phyloP scores from a whole-genome alignment of 1,140 invertebrate species.

The Augochlora pura region DNA sequence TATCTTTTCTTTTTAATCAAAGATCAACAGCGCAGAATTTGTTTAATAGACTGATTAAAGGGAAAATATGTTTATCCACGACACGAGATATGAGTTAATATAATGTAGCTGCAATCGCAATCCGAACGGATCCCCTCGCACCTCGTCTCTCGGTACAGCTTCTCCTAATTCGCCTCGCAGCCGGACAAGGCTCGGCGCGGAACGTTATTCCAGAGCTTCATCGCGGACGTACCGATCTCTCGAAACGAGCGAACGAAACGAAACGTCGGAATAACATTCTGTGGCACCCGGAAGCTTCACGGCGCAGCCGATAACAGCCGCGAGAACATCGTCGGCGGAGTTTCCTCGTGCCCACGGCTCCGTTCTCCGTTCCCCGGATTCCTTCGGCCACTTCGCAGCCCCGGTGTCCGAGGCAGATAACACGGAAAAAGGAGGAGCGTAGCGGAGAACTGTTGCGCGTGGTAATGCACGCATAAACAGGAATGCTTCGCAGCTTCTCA shows the following conservation, averaged over 20 bases:
- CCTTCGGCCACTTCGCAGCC: not conserved
- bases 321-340: not conserved
- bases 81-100: no score
- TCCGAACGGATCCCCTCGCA: no score
- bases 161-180: no score
- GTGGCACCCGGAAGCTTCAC: not conserved
- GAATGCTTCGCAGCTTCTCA: constrained; percentile 25
- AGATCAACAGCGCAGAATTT: no score
- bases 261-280: constrained; percentile 11
- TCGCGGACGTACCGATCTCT: not conserved
- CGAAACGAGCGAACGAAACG: constrained; percentile 3
- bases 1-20: no score
- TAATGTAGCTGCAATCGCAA: no score
- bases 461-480: constrained; percentile 25
- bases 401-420: not conserved
- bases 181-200: no score
- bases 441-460: not conserved
- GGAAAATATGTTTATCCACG: no score
- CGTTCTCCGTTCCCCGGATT: not conserved
- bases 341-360: not conserved
- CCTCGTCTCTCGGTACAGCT: no score
- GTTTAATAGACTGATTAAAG: no score
- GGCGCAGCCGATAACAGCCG: not conserved
- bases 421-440: not conserved
- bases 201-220: not conserved